Percentiles rank a stretch among this genome's conserved stretches.
These are phyloP conservation scores for Condylura cristata DNA, from an alignment of 2,113 vertebrate species.

Conservation along the genomic window DNA sequence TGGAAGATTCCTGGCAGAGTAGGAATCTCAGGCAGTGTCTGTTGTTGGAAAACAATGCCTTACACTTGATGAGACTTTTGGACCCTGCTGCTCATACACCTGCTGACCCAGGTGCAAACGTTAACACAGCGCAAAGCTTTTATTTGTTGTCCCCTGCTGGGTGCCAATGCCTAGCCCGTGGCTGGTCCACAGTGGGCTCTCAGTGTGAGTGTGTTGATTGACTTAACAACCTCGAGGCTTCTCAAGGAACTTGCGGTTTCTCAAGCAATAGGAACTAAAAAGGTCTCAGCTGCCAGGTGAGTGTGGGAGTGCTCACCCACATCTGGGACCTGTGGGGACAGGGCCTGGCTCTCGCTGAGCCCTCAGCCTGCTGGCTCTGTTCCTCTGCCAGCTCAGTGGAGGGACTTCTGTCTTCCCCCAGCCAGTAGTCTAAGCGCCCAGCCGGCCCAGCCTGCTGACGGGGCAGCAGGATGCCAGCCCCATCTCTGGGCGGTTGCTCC, in stretches of 20 bases:
- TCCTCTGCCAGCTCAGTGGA: background rate
- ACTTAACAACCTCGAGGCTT: background rate
- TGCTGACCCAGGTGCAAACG: background rate
- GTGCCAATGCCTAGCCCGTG: background rate
- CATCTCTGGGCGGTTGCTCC: background rate
- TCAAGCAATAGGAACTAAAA: background rate
- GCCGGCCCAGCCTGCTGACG: background rate
- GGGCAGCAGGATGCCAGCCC: background rate
- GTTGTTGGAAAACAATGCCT: background rate
- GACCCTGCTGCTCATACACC: background rate
- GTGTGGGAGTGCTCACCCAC: background rate
- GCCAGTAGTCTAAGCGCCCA: background rate
- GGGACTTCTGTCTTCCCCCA: background rate
- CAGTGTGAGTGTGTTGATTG: background rate
- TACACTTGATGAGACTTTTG: background rate
- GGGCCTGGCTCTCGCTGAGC: background rate
- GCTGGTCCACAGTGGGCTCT: background rate
- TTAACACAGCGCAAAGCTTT: background rate
- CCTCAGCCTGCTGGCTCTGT: background rate
- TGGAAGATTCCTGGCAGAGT: background rate
- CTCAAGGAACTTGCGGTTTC: too few relatives aligned
- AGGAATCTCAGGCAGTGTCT: background rate
- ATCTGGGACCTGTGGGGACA: background rate
- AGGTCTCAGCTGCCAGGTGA: background rate
- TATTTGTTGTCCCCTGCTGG: background rate